phyloP scores from a whole-genome alignment of 2,797 vertebrate genomes.

The Oceanodroma leucorhoa region DNA sequence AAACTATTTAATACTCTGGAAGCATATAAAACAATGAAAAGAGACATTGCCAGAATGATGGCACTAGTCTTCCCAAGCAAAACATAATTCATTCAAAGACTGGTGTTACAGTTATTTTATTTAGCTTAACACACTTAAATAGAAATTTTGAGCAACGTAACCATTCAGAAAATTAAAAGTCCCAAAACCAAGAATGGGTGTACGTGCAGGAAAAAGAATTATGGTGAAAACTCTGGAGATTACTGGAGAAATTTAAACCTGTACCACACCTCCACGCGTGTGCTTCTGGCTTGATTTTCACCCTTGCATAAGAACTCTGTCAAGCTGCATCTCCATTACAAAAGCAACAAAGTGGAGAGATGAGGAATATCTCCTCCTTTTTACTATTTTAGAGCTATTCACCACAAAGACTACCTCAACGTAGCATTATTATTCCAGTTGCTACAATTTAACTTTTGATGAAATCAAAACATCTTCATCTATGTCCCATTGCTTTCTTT shows the following conservation, averaged over 20 bases:
- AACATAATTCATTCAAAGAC: too few species aligned
- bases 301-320: background rate
- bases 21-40: background rate
- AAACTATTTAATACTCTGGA: background rate
- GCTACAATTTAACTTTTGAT: background rate
- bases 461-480: background rate
- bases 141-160: background rate
- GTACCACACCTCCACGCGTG: rapidly evolving
- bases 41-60: background rate
- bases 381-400: background rate
- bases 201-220: background rate
- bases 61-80: background rate
- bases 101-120: background rate
- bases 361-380: too few species aligned
- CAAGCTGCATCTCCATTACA: background rate
- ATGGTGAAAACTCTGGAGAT: background rate
- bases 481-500: background rate
- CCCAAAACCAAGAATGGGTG: background rate
- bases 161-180: background rate
- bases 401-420: background rate
- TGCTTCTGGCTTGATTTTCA: background rate
- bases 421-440: background rate
- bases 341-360: background rate
- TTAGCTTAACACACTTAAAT: background rate
- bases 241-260: background rate